Base-by-base conservation (phyloP, 2,797 vertebrate genomes). In the Acrossocheilus fasciatus region DNA sequence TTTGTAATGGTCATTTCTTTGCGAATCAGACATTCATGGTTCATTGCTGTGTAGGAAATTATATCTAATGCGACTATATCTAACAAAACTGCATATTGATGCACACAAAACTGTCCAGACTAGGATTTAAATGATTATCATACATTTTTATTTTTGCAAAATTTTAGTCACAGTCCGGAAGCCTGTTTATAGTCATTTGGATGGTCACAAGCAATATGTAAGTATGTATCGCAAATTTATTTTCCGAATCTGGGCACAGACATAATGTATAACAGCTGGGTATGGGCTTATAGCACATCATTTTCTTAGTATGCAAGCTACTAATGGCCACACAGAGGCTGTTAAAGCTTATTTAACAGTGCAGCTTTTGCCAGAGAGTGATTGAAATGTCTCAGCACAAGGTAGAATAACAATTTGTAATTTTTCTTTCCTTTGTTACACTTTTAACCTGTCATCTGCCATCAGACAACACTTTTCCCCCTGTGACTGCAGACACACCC, bases 401-500 rank as follows among this genome's bases (percentile, higher is more conserved):
- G 47, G 59, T 52, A 12, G 62, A 54, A 84, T 39, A 85, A 68
- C 15, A 74, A 50, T 26, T 6, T n/a, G 15, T 17, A 36, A 69
- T 15, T 70, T 64, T 26, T 11, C 5, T 34, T 36, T 70, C 62
- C 6, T 45, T 45, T 45, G 43, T 45, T 45, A 45, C 68, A 83
- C 73, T 78, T 45, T 30, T 20, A 81, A 14, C 45, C 75, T 43
- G 15, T 9, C 78, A 70, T 79, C 68, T 82, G 50, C 30, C 30
- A 26, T 66, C 14, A 82, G 75, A 39, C 68, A 77, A 39, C 52
- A 57, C n/a, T 83, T 88, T 26, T 9, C 20, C 34, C 9, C 3
- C 26, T 15, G 26, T 66, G 69, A 89, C 82, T 82, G 54, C 41
- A 20, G 74, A 54, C 81, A 82, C 81, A 34, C 86, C 82, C 39